Percentiles rank a stretch among this genome's conserved stretches.
Evolutionary conservation across 92 coral and sea anemone species (phyloP).

Genomic region (Desmophyllum pertusum): DNA sequence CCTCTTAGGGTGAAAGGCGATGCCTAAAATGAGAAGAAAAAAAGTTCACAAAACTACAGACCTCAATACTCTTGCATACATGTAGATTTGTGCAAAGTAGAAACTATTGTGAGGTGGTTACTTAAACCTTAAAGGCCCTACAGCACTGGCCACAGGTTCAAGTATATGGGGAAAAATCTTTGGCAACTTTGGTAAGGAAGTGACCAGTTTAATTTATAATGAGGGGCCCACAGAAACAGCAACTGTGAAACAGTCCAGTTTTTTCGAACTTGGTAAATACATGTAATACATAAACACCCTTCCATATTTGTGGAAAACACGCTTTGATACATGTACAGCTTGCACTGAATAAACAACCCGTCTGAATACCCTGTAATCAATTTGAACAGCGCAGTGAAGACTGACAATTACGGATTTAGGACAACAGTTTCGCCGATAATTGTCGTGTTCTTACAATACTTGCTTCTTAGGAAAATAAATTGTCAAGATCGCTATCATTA

Average conservation of each 20-base stretch:
- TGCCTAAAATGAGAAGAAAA: slow-evolving; percentile 50
- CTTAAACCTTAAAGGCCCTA: no score
- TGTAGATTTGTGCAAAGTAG: no score
- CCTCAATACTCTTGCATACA: no score
- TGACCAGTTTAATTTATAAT: no score
- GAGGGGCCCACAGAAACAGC: neutral
- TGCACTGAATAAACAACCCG: neutral
- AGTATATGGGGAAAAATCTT: no score
- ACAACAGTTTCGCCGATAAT: no score
- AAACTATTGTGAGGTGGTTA: no score
- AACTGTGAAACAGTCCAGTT: neutral
- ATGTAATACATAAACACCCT: neutral
- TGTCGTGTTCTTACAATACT: neutral
- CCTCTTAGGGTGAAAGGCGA: slow-evolving; percentile 90
- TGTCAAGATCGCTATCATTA: neutral
- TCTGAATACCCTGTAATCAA: neutral
- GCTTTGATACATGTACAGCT: neutral
- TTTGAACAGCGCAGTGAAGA: neutral
- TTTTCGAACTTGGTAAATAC: neutral
- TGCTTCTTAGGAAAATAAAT: neutral
- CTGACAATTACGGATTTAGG: no score
- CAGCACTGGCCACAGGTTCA: no score
- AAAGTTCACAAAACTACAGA: neutral
- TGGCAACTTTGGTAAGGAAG: neutral
- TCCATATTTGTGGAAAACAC: neutral